Evolutionary conservation across 2,797 vertebrate species (phyloP).

Genomic region (Fundulus diaphanus): DNA sequence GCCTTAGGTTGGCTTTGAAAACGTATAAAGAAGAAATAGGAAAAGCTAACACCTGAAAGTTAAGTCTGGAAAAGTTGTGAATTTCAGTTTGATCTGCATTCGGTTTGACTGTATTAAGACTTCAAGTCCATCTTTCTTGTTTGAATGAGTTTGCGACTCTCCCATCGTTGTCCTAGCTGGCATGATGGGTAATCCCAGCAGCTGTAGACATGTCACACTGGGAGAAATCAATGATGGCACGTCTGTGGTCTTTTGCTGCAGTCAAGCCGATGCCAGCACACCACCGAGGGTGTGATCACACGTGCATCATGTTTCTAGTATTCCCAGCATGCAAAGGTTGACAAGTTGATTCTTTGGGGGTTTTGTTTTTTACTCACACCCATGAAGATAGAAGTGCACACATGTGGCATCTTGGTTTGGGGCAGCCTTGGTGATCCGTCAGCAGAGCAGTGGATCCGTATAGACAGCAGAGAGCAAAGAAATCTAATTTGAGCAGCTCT

Average conservation of each 20-base stretch:
- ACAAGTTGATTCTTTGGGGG: constrained; percentile 31
- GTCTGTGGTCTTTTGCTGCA: constrained; percentile 47
- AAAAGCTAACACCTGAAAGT: background rate
- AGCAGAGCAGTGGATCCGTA: constrained; percentile 24
- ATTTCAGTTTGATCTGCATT: background rate
- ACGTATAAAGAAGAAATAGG: background rate
- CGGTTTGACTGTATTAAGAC: background rate
- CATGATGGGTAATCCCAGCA: constrained; percentile 41
- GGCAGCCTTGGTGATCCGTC: constrained; percentile 41
- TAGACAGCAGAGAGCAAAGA: constrained; percentile 16
- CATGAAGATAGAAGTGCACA: constrained; percentile 25
- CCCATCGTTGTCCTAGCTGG: constrained; percentile 42
- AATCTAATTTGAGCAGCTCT: constrained; percentile 44
- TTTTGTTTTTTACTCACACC: constrained; percentile 37
- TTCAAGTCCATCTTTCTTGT: constrained; percentile 2
- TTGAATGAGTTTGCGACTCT: constrained; percentile 20
- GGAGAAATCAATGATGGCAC: constrained; percentile 54
- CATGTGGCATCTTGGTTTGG: constrained; percentile 5
- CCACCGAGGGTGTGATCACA: constrained; percentile 58
- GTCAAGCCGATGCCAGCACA: constrained; percentile 33
- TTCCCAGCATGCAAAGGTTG: constrained; percentile 35
- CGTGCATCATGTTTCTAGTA: constrained; percentile 23
- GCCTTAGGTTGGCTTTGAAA: background rate
- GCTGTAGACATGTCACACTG: constrained; percentile 43
- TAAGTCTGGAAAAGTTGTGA: background rate